phyloP scores from a whole-genome alignment of 2,888 invertebrate genomes.

The Boloria selene region DNA sequence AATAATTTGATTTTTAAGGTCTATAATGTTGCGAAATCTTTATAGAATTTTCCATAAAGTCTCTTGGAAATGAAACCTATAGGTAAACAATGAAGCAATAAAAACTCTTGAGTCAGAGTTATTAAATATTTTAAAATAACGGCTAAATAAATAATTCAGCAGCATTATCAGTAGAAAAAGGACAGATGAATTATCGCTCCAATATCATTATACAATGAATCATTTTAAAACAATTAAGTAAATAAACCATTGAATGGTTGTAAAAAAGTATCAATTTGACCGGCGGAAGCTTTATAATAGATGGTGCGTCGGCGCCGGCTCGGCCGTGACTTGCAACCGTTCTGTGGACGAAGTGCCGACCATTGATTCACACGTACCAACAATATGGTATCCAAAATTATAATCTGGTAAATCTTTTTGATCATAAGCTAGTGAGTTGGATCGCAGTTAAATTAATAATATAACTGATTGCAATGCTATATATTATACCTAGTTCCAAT shows the following conservation, averaged over 20 bases:
- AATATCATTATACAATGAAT: constrained; percentile 36
- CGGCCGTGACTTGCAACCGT: constrained; percentile 73
- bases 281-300: constrained; percentile 70
- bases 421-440: background rate
- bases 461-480: too few relatives aligned
- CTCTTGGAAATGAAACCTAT: too few relatives aligned
- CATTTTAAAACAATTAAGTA: constrained; percentile 47
- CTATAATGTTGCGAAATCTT: too few relatives aligned
- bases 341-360: constrained; percentile 42
- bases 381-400: constrained; percentile 41
- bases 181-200: constrained; percentile 29
- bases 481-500: too few relatives aligned
- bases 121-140: background rate
- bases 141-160: constrained; percentile 12
- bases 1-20: background rate
- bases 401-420: background rate
- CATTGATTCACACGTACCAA: constrained; percentile 47
- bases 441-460: too few relatives aligned
- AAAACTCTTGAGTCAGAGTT: background rate
- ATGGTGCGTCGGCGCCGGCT: constrained; percentile 62
- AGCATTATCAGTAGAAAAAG: constrained; percentile 26
- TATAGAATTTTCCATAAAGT: too few relatives aligned
- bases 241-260: constrained; percentile 44
- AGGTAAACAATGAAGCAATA: too few relatives aligned
- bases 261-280: constrained; percentile 61